Percentiles rank a stretch among this genome's conserved stretches.
These are phyloP conservation scores for Catostylus mosaicus DNA, from an alignment of 30 jellyfish, hydroid and myxozoan species.

Conservation along the genomic window DNA sequence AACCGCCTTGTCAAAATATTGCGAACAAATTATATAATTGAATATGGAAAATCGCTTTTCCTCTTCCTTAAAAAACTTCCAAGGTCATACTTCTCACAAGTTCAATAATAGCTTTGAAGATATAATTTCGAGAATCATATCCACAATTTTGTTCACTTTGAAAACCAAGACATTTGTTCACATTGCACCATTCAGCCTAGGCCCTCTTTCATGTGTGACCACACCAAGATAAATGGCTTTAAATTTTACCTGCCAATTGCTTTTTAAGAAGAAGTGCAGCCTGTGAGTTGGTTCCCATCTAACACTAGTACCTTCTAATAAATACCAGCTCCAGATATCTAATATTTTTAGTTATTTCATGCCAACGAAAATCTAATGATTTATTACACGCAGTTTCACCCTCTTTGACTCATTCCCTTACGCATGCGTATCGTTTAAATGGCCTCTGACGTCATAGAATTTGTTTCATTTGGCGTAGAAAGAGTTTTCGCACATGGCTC, in stretches of 20 bases:
- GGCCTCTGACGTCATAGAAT: slow-evolving; percentile 14
- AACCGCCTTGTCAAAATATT: no score
- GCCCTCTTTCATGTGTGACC: not conserved
- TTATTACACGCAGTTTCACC: slow-evolving; percentile 27
- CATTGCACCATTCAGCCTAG: no score
- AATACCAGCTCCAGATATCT: not conserved
- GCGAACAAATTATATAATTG: no score
- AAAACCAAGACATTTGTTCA: no score
- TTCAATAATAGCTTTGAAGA: no score
- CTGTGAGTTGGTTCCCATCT: slow-evolving; percentile 71
- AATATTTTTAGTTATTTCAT: slow-evolving; percentile 20
- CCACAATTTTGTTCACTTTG: no score
- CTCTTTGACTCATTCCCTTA: not conserved
- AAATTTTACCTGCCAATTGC: slow-evolving; percentile 57
- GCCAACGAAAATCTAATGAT: slow-evolving; percentile 7
- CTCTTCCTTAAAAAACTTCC: no score
- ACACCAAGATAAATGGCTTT: not conserved
- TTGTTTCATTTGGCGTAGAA: no score
- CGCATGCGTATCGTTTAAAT: slow-evolving; percentile 38
- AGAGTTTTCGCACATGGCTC: no score
- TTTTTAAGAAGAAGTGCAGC: slow-evolving; percentile 58
- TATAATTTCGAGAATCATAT: no score
- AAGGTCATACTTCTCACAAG: no score
- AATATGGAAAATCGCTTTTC: no score
- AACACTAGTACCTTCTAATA: slow-evolving; percentile 18